Evolutionary conservation across 1,140 invertebrate species (phyloP), one percentile per base, ranked within the genome.

Genomic region (Cydia fagiglandana): DNA sequence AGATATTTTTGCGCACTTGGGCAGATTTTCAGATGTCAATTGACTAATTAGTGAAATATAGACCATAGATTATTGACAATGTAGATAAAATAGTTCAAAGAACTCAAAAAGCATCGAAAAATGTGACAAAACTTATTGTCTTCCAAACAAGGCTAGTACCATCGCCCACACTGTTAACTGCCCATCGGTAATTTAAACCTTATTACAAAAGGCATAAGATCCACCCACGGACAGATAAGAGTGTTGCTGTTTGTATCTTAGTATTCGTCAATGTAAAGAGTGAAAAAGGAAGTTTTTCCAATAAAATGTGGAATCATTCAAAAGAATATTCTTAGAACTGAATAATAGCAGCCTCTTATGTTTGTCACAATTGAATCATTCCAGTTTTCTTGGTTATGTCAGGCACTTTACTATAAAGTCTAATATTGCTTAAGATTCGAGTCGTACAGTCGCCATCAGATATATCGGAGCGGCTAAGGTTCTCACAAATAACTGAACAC

Each of bases 1-100:
- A 47, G 45, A 47, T 47, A 47, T 47, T 47, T 47, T 15, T 47
- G 41, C 38, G 38, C 38, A 41, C 38, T 41, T 41, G 38, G 38
- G 9, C 13, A 47, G 12, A 13, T 47, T 47, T 12, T 15, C 38
- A 41, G 45, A 47, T 13, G 45, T 15, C 45, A 45, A 45, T 45
- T 45, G 9, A 4, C 41, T 4, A 47, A 13, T 56, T 56, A 17
- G 53, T 56, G 15, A 56, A 56, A 56, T 17, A 56, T 13, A n/a
- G 15, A 4, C 53, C 7, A 17, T 41, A 17, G 15, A 1, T n/a
- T 56, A 56, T 56, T 17, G 53, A 53, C n/a, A 56, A 17, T 56
- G 53, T 56, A 56, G 53, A 56, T 56, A 56, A 56, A 56, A 56
- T 17, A 56, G 53, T 56, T 56, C 53, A 56, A 17, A 56, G 53